Base-by-base conservation (phyloP, 2,113 vertebrate genomes). In the Dipodomys spectabilis region DNA sequence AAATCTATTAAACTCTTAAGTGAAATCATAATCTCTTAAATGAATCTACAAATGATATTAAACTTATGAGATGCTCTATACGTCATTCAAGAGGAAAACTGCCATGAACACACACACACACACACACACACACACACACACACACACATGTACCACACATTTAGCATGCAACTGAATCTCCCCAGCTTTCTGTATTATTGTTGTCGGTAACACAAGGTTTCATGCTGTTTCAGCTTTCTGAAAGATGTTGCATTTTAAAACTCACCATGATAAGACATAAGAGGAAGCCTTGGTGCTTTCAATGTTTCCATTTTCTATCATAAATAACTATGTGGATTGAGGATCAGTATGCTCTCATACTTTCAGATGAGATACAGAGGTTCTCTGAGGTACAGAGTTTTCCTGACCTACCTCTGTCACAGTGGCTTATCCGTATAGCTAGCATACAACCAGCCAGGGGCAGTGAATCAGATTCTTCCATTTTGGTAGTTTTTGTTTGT, bases 1-100 rank as follows among this genome's bases (percentile, higher is more conserved):
- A 96, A 45, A 73, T 67, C 62, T 22, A 79, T 27, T 80, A 75
- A 90, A 88, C n/a, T 86, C 10, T 27, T 60, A 93, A 79, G 73
- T 68, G 39, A 82, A 95, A 92, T 60, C 30, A 60, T n/a, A 73
- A 44, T 60, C 72, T 90, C 60, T 62, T 94, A 88, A 82, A 73
- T 64, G 82, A 28, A 77, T 53, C 35, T 88, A 68, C 25, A 88
- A 82, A 91, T 72, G 49, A 13, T 20, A 57, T 83, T 71, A 57
- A 84, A 53, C 28, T 84, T 65, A 49, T 23, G 67, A 71, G 67
- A 84, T 84, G 3, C 23, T 71, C 20, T 84, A 13, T 30, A 32
- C 35, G 67, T 71, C 67, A 49, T 71, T 7, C 22, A 35, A 30
- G 22, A 69, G 39, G 67, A 57, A 84, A 71, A 71, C 20, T 32